Base-by-base conservation (phyloP, 2,113 vertebrate species). In the Cyanocitta stelleri region DNA sequence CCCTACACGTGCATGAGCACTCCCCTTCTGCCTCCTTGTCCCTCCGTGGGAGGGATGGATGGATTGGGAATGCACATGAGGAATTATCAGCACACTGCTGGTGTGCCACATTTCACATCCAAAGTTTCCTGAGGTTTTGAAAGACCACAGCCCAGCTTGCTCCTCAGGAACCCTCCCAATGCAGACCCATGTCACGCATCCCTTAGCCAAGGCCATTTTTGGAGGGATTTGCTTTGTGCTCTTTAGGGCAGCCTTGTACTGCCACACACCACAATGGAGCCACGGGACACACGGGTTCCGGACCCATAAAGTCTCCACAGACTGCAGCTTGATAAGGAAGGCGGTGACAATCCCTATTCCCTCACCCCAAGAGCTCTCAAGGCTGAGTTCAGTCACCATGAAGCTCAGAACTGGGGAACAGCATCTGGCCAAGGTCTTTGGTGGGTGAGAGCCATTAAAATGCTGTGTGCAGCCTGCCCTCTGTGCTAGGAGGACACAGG, bases 241-340 rank as follows among this genome's bases (percentile, higher is more conserved):
- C 13, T 29, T 63, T 18, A 83, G 61, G 51, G 43, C 44, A 59
- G 33, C 41, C 13, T 49, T 8, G 19, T 33, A 30, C n/a, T 58
- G 49, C 49, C 32, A 58, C 29, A 24, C 0, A 0, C 39, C 17
- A 33, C 11, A 49, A 26, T 0, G 4, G 39, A 69, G 46, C 22
- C 35, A 26, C 0, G 1, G 49, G 29, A 20, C 55, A 87, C 43
- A 48, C 37, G 41, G 32, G 69, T 52, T 41, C 46, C 18, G 56
- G 30, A 35, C 5, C 37, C 55, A 30, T 3, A 27, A 48, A 35
- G 18, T 5, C 15, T 3, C 44, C 63, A 67, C 30, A 78, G 56
- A 26, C 21, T 29, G n/a, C 22, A 83, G 49, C 44, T 43, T 61
- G 49, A 26, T 59, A 54, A 64, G 30, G 18, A 72, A 80, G 35